Conservation (phyloP, 2,888 invertebrate species). For the Andrena chrysosceles region DNA sequence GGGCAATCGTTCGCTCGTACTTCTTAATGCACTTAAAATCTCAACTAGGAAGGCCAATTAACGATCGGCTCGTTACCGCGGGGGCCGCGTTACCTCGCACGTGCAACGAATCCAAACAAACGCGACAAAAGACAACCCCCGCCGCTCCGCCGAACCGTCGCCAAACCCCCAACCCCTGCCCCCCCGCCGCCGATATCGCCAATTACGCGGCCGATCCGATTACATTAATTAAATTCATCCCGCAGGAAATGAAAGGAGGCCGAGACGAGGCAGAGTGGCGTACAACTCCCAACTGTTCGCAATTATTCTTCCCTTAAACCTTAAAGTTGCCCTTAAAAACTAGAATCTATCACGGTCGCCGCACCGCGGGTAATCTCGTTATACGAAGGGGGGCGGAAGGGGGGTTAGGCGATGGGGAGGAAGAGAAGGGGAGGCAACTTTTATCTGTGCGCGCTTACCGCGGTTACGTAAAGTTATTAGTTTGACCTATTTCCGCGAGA, state of each 20-base stretch:
- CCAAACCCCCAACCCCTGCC: background rate
- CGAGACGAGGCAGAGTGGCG: background rate
- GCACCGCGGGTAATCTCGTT: conserved; percentile 47
- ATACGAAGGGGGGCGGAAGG: background rate
- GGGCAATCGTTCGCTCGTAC: background rate
- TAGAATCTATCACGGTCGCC: conserved; percentile 44
- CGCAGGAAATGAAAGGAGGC: background rate
- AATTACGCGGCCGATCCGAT: conserved; percentile 41
- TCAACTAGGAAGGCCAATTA: conserved; percentile 17
- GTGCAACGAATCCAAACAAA: conserved; percentile 50
- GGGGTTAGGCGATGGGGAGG: too few relatives aligned
- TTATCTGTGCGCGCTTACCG: conserved; percentile 36
- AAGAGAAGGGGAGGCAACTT: conserved; percentile 23
- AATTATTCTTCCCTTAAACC: background rate
- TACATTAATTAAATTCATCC: conserved; percentile 49
- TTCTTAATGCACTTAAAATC: conserved; percentile 7
- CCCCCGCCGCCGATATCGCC: conserved; percentile 13
- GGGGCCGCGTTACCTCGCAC: conserved; percentile 21
- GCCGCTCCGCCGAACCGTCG: too few relatives aligned
- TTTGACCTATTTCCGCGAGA: conserved; percentile 43
- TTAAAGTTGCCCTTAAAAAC: conserved; percentile 3
- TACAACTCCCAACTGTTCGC: background rate
- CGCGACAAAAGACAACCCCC: conserved; percentile 29
- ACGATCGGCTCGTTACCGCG: conserved; percentile 12
- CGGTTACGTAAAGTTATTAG: conserved; percentile 60